Evolutionary conservation across 1,140 invertebrate species (phyloP).

Genomic region (Doryteuthis pealeii): DNA sequence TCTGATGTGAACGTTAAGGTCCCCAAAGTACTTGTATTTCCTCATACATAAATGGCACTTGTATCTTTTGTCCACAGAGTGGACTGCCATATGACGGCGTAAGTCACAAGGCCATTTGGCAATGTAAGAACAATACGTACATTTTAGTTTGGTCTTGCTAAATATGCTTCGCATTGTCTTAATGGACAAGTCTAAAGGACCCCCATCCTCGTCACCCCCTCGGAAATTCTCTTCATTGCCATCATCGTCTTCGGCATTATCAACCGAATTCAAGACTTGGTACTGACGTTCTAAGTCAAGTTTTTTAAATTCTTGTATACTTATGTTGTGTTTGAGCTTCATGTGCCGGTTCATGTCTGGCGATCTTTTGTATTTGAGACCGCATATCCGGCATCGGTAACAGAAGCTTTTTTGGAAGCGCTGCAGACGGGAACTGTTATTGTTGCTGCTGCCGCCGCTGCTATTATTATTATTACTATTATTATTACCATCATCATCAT

Average conservation of each 20-base stretch:
- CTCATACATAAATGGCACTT: conserved; percentile 56
- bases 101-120: conserved; percentile 83
- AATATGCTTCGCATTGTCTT: conserved; percentile 9
- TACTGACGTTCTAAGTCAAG: conserved; percentile 16
- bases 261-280: conserved; percentile 21
- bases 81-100: conserved; percentile 70
- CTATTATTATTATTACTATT: background rate
- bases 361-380: conserved; percentile 45
- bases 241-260: conserved; percentile 41
- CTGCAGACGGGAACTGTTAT: background rate
- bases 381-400: conserved; percentile 67
- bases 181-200: conserved; percentile 20
- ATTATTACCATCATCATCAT: conserved; percentile 17
- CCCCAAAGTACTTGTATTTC: conserved; percentile 60
- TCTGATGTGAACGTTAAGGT: conserved; percentile 56
- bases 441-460: too few species aligned
- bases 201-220: conserved; percentile 33
- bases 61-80: conserved; percentile 62
- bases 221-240: conserved; percentile 21
- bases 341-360: conserved; percentile 59
- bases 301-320: conserved; percentile 27
- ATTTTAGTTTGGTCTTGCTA: conserved; percentile 54
- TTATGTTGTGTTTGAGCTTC: conserved; percentile 57
- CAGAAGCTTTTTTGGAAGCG: conserved; percentile 2
- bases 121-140: conserved; percentile 74